Evolutionary conservation across 2,797 vertebrate species (phyloP).

Genomic region (Choloepus didactylus): DNA sequence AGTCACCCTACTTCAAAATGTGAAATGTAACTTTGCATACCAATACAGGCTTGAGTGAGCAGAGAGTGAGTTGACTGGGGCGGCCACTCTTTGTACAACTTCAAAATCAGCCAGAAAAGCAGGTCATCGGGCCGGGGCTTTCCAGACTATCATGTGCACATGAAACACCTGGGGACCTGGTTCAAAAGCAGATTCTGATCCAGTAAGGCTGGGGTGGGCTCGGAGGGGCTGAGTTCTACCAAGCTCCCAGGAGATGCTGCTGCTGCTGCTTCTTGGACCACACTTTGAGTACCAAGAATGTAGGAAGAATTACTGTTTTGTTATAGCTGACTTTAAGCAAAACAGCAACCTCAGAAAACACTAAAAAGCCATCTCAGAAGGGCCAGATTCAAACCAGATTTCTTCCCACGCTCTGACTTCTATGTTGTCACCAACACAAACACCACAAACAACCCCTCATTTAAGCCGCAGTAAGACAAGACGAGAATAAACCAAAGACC

Average conservation of each 20-base stretch:
- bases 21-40: not conserved
- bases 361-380: not conserved
- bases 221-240: not conserved
- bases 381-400: not conserved
- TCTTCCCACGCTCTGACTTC: not conserved
- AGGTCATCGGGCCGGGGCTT: not conserved
- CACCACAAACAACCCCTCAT: not conserved
- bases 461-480: not conserved
- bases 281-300: not conserved
- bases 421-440: not conserved
- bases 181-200: not conserved
- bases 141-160: rapidly evolving
- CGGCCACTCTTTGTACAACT: not conserved
- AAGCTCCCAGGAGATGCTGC: not conserved
- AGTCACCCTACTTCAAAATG: not conserved
- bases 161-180: not conserved
- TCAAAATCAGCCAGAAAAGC: not conserved
- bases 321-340: not conserved
- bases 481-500: not conserved
- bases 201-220: not conserved
- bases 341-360: not conserved
- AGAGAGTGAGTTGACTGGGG: not conserved
- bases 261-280: not conserved
- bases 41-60: not conserved
- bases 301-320: slow-evolving; percentile 1